Conservation (phyloP, 1,140 invertebrate species). For the Euglossa dilemma region DNA sequence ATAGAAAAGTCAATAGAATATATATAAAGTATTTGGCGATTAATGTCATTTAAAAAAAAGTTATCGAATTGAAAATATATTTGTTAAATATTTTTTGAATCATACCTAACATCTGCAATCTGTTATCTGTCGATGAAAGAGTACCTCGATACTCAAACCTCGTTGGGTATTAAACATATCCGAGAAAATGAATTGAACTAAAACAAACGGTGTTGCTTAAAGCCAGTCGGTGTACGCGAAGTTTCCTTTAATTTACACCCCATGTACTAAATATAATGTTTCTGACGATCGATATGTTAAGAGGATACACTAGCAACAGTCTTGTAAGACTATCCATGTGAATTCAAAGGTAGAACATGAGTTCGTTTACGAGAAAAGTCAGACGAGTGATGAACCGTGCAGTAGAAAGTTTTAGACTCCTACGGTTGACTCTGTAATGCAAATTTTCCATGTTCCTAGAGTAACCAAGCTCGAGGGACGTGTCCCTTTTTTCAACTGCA, state of each 20-base stretch:
- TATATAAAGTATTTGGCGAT: too few relatives aligned
- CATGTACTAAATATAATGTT: not conserved
- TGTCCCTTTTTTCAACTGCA: not conserved
- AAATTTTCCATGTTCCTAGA: not conserved
- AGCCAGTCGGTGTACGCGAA: not conserved
- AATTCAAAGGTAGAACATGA: not conserved
- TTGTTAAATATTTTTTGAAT: too few relatives aligned
- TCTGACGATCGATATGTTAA: slow-evolving; percentile 13
- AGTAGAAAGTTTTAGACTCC: not conserved
- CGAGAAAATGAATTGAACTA: not conserved
- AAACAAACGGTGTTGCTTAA: not conserved
- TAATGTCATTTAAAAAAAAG: too few relatives aligned
- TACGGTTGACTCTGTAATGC: not conserved
- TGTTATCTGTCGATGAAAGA: too few relatives aligned
- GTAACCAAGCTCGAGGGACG: not conserved
- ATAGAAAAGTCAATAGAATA: too few relatives aligned
- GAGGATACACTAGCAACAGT: not conserved
- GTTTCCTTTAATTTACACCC: not conserved
- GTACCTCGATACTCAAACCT: not conserved
- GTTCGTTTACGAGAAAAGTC: not conserved
- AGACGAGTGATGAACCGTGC: not conserved
- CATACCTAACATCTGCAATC: too few relatives aligned
- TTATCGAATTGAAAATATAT: too few relatives aligned
- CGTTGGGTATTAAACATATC: not conserved
- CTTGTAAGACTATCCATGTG: not conserved